These are phyloP conservation scores for Myiozetetes cayanensis DNA, from an alignment of 2,113 vertebrate species.

Conservation along the genomic window DNA sequence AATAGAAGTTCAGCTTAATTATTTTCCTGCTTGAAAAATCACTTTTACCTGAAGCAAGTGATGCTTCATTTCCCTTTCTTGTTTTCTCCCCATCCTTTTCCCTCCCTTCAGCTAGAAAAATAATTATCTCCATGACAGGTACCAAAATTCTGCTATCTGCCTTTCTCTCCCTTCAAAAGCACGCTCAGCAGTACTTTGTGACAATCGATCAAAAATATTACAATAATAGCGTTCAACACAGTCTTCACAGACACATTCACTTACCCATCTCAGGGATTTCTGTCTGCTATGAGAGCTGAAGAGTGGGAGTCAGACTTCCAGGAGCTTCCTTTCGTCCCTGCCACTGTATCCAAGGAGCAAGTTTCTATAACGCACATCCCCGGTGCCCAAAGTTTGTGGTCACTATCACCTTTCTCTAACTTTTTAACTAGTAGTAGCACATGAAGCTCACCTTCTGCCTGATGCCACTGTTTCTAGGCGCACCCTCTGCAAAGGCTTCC, in stretches of 20 bases:
- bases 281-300: neutral
- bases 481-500: neutral
- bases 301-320: neutral
- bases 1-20: conserved; percentile 35
- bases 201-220: neutral
- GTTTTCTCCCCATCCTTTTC: neutral
- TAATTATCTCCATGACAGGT: conserved; percentile 18
- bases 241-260: neutral
- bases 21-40: conserved; percentile 1
- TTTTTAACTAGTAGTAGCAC: neutral
- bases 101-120: conserved; percentile 8
- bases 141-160: neutral
- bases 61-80: neutral
- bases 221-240: neutral
- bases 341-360: rapidly evolving
- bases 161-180: conserved; percentile 5
- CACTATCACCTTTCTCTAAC: neutral
- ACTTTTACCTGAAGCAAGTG: neutral
- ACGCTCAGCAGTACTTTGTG: neutral
- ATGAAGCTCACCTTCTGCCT: neutral
- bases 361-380: neutral
- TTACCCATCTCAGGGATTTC: neutral
- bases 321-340: neutral
- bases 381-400: neutral
- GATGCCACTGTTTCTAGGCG: neutral